Conservation (phyloP, 2,797 vertebrate genomes). For the Pseudopleuronectes americanus region DNA sequence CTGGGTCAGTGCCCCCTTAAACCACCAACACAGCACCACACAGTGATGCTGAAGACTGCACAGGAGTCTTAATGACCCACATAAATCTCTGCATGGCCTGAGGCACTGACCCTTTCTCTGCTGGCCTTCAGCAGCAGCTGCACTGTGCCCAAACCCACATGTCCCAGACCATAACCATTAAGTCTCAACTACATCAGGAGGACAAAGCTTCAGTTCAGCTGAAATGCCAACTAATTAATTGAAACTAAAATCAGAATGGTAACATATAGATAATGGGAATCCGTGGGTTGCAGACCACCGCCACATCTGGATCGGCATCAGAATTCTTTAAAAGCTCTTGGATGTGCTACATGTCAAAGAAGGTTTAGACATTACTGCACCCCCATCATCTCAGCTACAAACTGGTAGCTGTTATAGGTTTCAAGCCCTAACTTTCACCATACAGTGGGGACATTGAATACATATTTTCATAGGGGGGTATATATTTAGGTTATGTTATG, state of each 20-base stretch:
- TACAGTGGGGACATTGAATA: too few relatives aligned
- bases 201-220: background rate
- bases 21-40: background rate
- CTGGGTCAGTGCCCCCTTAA: background rate
- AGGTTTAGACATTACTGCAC: too few relatives aligned
- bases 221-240: conserved; percentile 1
- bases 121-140: conserved; percentile 28
- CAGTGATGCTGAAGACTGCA: conserved; percentile 8
- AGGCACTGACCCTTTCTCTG: conserved; percentile 37
- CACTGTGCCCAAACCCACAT: conserved; percentile 7
- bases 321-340: too few relatives aligned
- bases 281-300: too few relatives aligned
- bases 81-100: conserved; percentile 22
- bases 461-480: too few relatives aligned
- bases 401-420: too few relatives aligned
- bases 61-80: conserved; percentile 19
- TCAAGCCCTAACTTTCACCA: too few relatives aligned
- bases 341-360: too few relatives aligned
- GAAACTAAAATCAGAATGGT: background rate
- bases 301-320: too few relatives aligned
- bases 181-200: conserved; percentile 1
- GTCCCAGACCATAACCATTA: conserved; percentile 16
- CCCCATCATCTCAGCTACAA: too few relatives aligned
- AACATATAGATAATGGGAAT: too few relatives aligned
- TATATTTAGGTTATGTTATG: too few relatives aligned